phyloP scores from a whole-genome alignment of 2,113 vertebrate genomes.

The Tenrec ecaudatus region DNA sequence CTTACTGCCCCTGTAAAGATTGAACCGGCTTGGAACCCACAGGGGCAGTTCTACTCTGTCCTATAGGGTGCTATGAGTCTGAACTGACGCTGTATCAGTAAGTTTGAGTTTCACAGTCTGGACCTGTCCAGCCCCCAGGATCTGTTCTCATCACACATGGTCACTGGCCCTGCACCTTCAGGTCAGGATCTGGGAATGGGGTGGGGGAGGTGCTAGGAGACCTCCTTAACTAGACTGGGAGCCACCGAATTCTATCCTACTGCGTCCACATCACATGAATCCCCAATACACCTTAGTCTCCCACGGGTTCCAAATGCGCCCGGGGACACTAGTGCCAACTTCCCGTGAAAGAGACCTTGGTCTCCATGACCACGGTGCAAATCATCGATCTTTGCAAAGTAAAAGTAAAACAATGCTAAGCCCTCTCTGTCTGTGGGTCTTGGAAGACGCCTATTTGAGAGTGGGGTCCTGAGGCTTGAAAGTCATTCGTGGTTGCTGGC shows the following conservation, averaged over 20 bases:
- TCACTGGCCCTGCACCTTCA: not conserved
- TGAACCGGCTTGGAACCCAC: too few species aligned
- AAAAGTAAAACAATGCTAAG: not conserved
- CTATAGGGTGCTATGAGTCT: too few species aligned
- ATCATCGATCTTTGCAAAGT: too few species aligned
- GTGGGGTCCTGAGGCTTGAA: not conserved
- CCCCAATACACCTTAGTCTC: not conserved
- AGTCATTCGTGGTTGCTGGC: not conserved
- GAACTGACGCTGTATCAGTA: too few species aligned
- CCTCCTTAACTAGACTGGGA: not conserved
- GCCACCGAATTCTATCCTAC: not conserved
- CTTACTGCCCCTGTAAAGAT: too few species aligned
- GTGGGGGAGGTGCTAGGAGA: not conserved
- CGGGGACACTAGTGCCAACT: accelerated
- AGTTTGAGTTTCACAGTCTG: not conserved
- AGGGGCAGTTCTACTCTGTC: too few species aligned
- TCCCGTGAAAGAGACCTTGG: not conserved
- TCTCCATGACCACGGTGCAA: accelerated
- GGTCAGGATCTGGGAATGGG: not conserved
- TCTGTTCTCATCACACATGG: accelerated
- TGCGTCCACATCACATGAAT: not conserved
- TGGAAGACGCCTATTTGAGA: accelerated
- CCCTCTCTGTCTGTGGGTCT: not conserved
- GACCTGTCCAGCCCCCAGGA: accelerated
- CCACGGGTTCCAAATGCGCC: not conserved